Conservation (phyloP, 2,797 vertebrate species). For the Sarcophilus harrisii region DNA sequence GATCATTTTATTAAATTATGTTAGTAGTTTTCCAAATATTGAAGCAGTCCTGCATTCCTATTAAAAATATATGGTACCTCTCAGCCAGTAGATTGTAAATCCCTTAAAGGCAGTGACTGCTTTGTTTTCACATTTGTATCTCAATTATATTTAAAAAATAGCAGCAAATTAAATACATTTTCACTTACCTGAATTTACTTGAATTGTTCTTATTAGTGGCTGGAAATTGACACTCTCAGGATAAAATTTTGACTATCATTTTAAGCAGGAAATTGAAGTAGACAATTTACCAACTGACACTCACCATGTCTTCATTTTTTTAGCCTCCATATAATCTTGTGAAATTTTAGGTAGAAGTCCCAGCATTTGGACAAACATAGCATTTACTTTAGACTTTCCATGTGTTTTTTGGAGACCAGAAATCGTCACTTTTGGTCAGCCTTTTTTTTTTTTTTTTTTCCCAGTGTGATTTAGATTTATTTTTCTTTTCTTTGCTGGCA, state of each 20-base stretch:
- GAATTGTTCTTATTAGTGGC: not conserved
- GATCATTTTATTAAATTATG: not conserved
- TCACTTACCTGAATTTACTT: not conserved
- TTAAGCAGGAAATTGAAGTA: slow-evolving; percentile 42
- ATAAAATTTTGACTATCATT: slow-evolving; percentile 29
- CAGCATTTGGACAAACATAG: slow-evolving; percentile 67
- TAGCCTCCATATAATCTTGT: slow-evolving; percentile 74
- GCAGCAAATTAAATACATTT: not conserved
- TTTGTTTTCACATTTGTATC: not conserved
- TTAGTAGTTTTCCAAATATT: not conserved
- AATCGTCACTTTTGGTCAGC: slow-evolving; percentile 71
- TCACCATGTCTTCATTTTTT: slow-evolving; percentile 65
- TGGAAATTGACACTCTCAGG: slow-evolving; percentile 22
- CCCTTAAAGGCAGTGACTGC: not conserved
- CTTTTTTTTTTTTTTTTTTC: slow-evolving; percentile 48
- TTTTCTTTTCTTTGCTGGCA: slow-evolving; percentile 84
- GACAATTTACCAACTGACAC: slow-evolving; percentile 65
- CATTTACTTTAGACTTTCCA: slow-evolving; percentile 68
- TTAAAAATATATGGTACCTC: not conserved
- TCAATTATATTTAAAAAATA: not conserved
- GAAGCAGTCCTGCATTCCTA: not conserved
- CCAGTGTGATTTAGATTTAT: slow-evolving; percentile 79
- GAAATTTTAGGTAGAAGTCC: slow-evolving; percentile 68
- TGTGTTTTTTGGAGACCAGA: slow-evolving; percentile 73
- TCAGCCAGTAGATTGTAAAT: not conserved